Conservation (phyloP, 2,113 vertebrate genomes). For the Sylvia atricapilla region DNA sequence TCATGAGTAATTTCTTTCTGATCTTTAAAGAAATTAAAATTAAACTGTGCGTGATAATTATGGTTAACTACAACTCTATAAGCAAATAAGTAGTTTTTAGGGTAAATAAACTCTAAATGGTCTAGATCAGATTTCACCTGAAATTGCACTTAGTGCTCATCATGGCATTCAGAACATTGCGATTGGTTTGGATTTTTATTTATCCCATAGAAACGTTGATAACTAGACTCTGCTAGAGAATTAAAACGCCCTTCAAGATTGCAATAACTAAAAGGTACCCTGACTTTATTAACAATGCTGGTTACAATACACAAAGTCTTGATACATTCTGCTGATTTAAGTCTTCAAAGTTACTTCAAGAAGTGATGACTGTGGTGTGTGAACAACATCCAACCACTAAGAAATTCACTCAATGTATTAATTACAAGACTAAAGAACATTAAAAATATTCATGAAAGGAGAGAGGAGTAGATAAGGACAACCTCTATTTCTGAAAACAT, state of each 20-base stretch:
- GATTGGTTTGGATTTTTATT: neutral
- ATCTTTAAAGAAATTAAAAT: neutral
- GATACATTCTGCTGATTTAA: neutral
- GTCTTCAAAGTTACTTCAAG: neutral
- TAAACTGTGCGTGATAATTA: neutral
- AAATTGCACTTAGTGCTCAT: neutral
- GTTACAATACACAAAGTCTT: neutral
- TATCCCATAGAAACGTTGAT: neutral
- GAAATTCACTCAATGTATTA: neutral
- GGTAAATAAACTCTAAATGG: neutral
- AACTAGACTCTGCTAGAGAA: neutral
- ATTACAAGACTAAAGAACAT: neutral
- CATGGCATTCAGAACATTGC: neutral
- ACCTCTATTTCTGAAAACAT: neutral
- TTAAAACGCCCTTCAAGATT: neutral
- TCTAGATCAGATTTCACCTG: neutral
- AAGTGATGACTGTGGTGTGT: accelerated
- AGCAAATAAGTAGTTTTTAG: neutral
- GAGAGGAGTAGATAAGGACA: neutral
- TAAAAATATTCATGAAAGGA: neutral
- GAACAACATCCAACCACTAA: neutral
- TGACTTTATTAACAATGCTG: neutral
- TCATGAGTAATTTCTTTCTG: neutral
- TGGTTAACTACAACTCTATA: neutral
- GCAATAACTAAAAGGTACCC: neutral